phyloP scores from a whole-genome alignment of 2,888 invertebrate genomes.

The Phortica magna region DNA sequence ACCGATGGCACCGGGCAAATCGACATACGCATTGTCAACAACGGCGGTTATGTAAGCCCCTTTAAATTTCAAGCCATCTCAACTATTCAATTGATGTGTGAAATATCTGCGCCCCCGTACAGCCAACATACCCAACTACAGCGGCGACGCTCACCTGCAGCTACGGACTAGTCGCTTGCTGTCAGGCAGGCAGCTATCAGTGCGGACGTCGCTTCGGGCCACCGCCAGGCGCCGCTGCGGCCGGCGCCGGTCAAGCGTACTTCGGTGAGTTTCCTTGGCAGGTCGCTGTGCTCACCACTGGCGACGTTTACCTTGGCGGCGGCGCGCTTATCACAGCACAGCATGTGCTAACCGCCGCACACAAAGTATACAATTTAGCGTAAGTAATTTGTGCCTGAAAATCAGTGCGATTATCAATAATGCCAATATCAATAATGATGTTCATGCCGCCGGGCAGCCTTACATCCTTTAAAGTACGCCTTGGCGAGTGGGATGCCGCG shows the following conservation, averaged over 20 bases:
- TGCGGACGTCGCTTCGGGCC: conserved; percentile 73
- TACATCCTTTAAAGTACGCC: conserved; percentile 81
- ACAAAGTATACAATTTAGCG: conserved; percentile 82
- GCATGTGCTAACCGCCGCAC: conserved; percentile 86
- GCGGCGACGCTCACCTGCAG: conserved; percentile 60
- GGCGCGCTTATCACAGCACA: conserved; percentile 84
- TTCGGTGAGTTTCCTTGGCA: conserved; percentile 88
- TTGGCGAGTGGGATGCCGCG: conserved; percentile 88
- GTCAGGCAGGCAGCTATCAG: conserved; percentile 72
- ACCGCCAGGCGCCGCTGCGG: conserved; percentile 73
- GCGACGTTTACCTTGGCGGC: conserved; percentile 84
- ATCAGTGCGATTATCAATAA: neutral
- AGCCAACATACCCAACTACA: conserved; percentile 51
- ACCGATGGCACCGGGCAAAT: conserved; percentile 81
- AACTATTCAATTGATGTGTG: too few relatives aligned
- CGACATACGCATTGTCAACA: conserved; percentile 82
- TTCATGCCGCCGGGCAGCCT: conserved; percentile 53
- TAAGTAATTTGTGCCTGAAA: conserved; percentile 75
- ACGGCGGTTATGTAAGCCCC: conserved; percentile 74
- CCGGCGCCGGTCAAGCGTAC: conserved; percentile 80
- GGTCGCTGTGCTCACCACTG: conserved; percentile 81
- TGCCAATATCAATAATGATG: neutral
- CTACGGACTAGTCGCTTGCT: conserved; percentile 70
- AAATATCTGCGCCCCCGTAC: neutral
- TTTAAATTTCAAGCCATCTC: neutral